These are phyloP conservation scores for Pantherophis vulpinus DNA, from an alignment of 2,797 vertebrate genomes.

Conservation along the genomic window DNA sequence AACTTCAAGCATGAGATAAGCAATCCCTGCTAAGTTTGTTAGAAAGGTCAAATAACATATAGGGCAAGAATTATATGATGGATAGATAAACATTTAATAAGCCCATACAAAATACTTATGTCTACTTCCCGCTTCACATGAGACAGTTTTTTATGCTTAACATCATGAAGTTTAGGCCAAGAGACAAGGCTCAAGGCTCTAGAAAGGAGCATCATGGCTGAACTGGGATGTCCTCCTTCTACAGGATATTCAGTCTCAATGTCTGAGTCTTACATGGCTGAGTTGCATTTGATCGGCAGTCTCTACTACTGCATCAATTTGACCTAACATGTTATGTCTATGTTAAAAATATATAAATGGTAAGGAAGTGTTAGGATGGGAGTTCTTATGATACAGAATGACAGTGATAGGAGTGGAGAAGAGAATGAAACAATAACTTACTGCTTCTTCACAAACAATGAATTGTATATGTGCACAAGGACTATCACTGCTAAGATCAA, in stretches of 20 bases:
- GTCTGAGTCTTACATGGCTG: not conserved
- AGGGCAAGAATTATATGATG: not conserved
- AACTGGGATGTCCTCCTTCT: not conserved
- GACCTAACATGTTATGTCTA: not conserved
- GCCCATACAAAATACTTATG: not conserved
- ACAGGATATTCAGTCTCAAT: not conserved
- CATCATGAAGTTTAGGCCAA: not conserved
- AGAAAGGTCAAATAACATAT: not conserved
- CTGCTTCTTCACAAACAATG: not conserved
- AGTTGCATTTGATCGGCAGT: not conserved
- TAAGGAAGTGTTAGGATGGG: not conserved
- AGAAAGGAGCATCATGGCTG: not conserved
- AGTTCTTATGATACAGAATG: not conserved
- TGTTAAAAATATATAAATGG: not conserved
- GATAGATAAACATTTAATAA: not conserved
- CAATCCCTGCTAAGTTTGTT: not conserved
- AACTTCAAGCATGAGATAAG: not conserved
- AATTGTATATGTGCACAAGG: constrained; percentile 6
- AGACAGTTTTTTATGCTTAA: not conserved
- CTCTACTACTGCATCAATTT: not conserved
- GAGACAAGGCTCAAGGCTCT: not conserved
- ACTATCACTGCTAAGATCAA: not conserved
- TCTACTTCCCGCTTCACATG: not conserved
- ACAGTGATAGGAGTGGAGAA: not conserved
- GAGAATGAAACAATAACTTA: not conserved